Percentiles rank a stretch among this genome's conserved stretches.
Conservation (phyloP, 2,888 invertebrate species). For the Zaprionus obscuricornis region DNA sequence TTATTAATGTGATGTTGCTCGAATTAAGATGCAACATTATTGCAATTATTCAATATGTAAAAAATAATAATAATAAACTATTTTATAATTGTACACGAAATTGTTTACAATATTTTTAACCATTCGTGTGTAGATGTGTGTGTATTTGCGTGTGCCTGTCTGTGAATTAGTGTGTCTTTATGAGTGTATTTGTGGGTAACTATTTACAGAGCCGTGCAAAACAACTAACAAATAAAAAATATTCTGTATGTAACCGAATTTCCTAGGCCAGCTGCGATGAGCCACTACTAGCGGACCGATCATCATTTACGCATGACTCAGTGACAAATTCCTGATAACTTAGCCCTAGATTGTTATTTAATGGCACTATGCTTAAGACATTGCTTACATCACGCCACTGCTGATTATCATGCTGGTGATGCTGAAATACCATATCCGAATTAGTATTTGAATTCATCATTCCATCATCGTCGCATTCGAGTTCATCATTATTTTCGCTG, state of each 20-base stretch:
- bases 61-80: constrained; percentile 41
- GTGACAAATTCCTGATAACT: constrained; percentile 58
- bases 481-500: constrained; percentile 67
- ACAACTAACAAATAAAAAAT: constrained; percentile 20
- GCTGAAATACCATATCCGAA: constrained; percentile 7
- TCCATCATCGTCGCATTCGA: constrained; percentile 14
- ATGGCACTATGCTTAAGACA: constrained; percentile 71
- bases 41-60: constrained; percentile 69
- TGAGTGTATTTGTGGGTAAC: constrained; percentile 22
- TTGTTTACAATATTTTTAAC: constrained; percentile 25
- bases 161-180: constrained; percentile 20
- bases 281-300: constrained; percentile 59
- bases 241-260: constrained; percentile 14
- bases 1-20: constrained; percentile 65
- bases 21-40: constrained; percentile 74
- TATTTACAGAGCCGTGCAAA: constrained; percentile 32
- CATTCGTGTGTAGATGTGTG: constrained; percentile 27
- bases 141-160: constrained; percentile 20
- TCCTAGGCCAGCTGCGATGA: constrained; percentile 66
- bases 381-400: constrained; percentile 62
- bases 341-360: constrained; percentile 65
- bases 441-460: constrained; percentile 7
- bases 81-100: constrained; percentile 51
- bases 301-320: constrained; percentile 47
- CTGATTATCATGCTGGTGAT: constrained; percentile 40